Percentiles rank a stretch among this genome's conserved stretches.
Conservation (phyloP, 2,888 invertebrate species). For the Lithophane ornitopus region DNA sequence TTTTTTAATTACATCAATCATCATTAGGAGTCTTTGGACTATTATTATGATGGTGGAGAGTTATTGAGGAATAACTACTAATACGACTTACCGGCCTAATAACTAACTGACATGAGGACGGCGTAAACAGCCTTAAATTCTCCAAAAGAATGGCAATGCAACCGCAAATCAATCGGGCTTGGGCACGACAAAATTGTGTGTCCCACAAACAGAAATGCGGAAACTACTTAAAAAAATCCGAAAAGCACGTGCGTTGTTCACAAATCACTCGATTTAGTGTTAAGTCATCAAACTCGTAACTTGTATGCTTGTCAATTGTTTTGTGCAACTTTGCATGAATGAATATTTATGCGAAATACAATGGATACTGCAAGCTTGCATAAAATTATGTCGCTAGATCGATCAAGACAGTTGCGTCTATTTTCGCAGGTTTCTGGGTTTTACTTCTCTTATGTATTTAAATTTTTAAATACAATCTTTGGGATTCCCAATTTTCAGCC, state of each 20-base stretch:
- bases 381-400: background rate
- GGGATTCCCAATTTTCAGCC: background rate
- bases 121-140: background rate
- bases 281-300: constrained; percentile 43
- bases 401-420: too few species aligned
- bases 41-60: background rate
- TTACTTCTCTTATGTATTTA: too few species aligned
- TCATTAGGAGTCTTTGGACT: too few species aligned
- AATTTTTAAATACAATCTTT: too few species aligned
- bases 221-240: constrained; percentile 23
- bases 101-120: too few species aligned
- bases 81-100: fast-evolving
- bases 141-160: background rate
- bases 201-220: constrained; percentile 26
- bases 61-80: too few species aligned
- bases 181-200: background rate
- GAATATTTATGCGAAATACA: constrained; percentile 11
- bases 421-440: background rate
- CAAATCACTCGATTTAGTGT: constrained; percentile 23
- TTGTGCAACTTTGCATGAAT: constrained; percentile 32
- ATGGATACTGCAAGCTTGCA: background rate
- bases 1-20: too few species aligned
- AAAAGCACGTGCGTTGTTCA: constrained; percentile 38
- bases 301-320: constrained; percentile 9
- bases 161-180: background rate